phyloP scores from a whole-genome alignment of 2,888 invertebrate species.

The Microplitis deprimator region DNA sequence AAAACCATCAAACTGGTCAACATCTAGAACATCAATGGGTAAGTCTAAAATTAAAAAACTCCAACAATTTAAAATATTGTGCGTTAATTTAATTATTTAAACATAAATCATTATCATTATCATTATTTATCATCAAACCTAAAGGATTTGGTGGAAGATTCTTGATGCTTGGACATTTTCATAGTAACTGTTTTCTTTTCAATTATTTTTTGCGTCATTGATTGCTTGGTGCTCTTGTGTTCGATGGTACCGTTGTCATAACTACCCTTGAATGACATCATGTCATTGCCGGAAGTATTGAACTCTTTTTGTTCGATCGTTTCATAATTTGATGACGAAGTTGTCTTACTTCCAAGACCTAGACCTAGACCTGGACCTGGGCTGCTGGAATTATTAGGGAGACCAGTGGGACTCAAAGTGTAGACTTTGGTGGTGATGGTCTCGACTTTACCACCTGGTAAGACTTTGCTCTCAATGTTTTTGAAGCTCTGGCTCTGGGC shows the following conservation, averaged over 20 bases:
- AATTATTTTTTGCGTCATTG: constrained; percentile 79
- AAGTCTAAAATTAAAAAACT: constrained; percentile 39
- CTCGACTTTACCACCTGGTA: constrained; percentile 75
- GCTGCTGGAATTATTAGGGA: too few species aligned
- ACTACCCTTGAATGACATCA: constrained; percentile 63
- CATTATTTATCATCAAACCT: constrained; percentile 61
- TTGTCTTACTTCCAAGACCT: constrained; percentile 69
- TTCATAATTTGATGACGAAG: constrained; percentile 73
- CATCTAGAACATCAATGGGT: not conserved
- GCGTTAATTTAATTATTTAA: constrained; percentile 22
- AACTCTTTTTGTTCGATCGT: constrained; percentile 73
- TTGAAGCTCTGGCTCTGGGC: constrained; percentile 58
- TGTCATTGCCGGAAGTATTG: constrained; percentile 73
- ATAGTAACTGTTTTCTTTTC: constrained; percentile 81
- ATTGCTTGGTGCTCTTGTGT: constrained; percentile 79
- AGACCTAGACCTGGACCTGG: too few species aligned
- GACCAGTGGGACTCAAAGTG: constrained; percentile 72
- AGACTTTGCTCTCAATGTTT: constrained; percentile 72
- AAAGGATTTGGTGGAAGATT: constrained; percentile 74
- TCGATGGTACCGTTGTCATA: constrained; percentile 73
- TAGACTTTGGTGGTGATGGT: constrained; percentile 76
- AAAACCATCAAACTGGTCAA: not conserved
- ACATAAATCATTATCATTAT: not conserved
- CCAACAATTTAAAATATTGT: constrained; percentile 13
- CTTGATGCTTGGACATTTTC: constrained; percentile 76